phyloP scores from a whole-genome alignment of 2,888 invertebrate species.

The Hypsopygia costalis region DNA sequence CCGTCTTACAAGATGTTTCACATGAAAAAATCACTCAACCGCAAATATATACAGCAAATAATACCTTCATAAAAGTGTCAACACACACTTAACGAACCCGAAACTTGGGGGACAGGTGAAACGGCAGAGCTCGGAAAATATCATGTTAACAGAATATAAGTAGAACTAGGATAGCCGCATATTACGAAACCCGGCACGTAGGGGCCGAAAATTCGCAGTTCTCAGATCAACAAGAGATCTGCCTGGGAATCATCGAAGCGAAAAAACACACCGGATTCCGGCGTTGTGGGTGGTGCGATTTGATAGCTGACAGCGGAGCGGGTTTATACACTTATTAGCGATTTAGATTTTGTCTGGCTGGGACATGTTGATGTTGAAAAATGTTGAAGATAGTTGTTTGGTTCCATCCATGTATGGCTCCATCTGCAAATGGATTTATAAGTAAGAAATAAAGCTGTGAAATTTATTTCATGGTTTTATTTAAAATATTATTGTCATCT shows the following conservation, averaged over 20 bases:
- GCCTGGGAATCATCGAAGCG: slow-evolving; percentile 65
- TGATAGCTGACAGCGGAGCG: slow-evolving; percentile 8
- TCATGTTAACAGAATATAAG: slow-evolving; percentile 40
- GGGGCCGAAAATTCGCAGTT: slow-evolving; percentile 63
- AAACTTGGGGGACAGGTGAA: slow-evolving; percentile 26
- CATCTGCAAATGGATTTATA: too few relatives aligned
- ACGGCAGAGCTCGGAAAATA: slow-evolving; percentile 21
- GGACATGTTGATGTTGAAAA: too few relatives aligned
- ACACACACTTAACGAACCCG: slow-evolving; percentile 28
- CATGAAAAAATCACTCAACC: neutral
- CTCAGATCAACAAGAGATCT: slow-evolving; percentile 75
- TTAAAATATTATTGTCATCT: too few relatives aligned
- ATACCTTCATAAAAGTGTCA: slow-evolving; percentile 12
- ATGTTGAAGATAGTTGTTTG: too few relatives aligned
- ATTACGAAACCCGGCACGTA: slow-evolving; percentile 64
- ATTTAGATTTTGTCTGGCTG: too few relatives aligned
- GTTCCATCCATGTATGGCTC: too few relatives aligned
- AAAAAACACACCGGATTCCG: slow-evolving; percentile 62
- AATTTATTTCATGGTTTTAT: too few relatives aligned
- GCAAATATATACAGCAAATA: slow-evolving; percentile 33
- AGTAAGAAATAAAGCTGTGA: too few relatives aligned
- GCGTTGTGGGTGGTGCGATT: slow-evolving; percentile 21
- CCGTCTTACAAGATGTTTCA: too few relatives aligned
- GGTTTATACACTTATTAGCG: too few relatives aligned
- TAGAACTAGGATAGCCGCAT: slow-evolving; percentile 33